A percentile compares a stretch with the other conserved stretches of the same genome.
phyloP scores from a whole-genome alignment of 2,888 invertebrate species.

The Matsumyia berberina region DNA sequence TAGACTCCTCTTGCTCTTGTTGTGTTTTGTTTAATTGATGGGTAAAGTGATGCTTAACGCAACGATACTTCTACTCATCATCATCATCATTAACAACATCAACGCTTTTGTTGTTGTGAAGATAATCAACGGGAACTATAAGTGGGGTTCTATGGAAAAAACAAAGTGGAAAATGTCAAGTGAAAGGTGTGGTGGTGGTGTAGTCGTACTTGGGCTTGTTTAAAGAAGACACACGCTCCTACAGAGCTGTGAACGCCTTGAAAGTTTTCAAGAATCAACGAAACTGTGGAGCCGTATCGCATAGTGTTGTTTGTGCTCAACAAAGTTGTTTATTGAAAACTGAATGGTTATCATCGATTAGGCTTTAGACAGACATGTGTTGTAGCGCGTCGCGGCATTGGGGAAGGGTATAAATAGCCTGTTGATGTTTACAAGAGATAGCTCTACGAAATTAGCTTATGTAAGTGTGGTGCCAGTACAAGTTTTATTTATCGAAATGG shows the following conservation, averaged over 20 bases:
- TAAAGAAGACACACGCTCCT: neutral
- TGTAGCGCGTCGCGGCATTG: neutral
- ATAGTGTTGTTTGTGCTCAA: neutral
- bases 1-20: slow-evolving; percentile 17
- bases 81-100: neutral
- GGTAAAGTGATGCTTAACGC: slow-evolving; percentile 26
- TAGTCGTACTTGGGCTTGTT: slow-evolving; percentile 11
- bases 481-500: neutral
- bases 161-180: slow-evolving; percentile 30
- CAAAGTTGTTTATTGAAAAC: slow-evolving; percentile 16
- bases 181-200: slow-evolving; percentile 21
- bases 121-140: neutral
- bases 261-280: neutral
- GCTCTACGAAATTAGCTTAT: neutral
- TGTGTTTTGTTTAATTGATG: slow-evolving; percentile 44
- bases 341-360: slow-evolving; percentile 20
- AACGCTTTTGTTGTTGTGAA: slow-evolving; percentile 10
- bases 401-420: slow-evolving; percentile 5
- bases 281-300: neutral
- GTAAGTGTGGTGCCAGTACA: neutral
- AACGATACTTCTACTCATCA: slow-evolving; percentile 19
- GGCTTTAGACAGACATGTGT: neutral
- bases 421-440: slow-evolving; percentile 8
- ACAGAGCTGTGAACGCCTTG: neutral
- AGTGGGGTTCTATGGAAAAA: slow-evolving; percentile 9